A percentile compares a stretch with the other conserved stretches of the same genome.
Conservation (phyloP, 2,113 vertebrate species). For the Chelonoidis abingdonii region DNA sequence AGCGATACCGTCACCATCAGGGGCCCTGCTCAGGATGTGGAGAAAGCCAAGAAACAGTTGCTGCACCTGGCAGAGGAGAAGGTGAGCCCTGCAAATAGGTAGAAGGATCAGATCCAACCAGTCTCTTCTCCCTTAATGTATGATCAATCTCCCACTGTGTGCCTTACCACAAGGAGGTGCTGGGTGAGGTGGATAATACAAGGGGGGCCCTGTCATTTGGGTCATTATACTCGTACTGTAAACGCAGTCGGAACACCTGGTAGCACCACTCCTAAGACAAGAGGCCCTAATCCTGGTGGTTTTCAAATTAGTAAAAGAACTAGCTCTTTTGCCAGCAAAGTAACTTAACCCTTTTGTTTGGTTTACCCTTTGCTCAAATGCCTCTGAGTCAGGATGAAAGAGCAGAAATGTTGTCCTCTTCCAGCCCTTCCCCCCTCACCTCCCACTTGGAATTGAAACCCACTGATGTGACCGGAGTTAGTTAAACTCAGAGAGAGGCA, state of each 20-base stretch:
- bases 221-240: background rate
- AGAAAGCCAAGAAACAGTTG: conserved; percentile 95
- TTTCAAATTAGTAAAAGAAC: background rate
- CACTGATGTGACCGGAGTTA: background rate
- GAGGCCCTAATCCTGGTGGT: background rate
- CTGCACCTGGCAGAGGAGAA: conserved; percentile 98
- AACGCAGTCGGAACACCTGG: background rate
- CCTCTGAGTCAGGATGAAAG: background rate
- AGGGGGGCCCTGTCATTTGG: too few relatives aligned
- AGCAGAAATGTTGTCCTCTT: background rate
- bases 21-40: conserved; percentile 94
- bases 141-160: background rate
- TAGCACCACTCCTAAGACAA: background rate
- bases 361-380: background rate
- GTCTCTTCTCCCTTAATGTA: background rate
- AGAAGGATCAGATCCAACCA: background rate
- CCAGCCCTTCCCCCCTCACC: accelerated
- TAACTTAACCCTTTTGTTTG: background rate
- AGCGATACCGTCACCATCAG: conserved; percentile 96
- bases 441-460: background rate
- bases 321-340: background rate
- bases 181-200: background rate
- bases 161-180: background rate
- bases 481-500: background rate
- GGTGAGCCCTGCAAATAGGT: conserved; percentile 74